Base-by-base conservation (phyloP, 2,113 vertebrate genomes). In the Xenus cinereus region DNA sequence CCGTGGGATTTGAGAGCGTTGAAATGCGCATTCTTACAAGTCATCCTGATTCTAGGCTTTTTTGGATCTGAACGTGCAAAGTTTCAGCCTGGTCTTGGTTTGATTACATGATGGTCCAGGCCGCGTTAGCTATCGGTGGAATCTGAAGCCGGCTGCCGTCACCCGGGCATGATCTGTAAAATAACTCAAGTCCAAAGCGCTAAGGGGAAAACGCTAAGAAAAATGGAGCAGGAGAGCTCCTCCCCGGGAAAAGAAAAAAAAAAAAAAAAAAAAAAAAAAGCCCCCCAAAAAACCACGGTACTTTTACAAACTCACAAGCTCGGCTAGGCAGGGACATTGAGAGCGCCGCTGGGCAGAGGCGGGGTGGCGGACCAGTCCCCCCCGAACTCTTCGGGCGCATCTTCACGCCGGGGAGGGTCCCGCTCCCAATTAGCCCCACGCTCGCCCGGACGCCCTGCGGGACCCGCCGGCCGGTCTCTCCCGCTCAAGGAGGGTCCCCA, bases 391-490 rank as follows among this genome's bases (percentile, higher is more conserved):
- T 19, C 14, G 3, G 72, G 60, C 6, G 6, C 33, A 23, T 39
- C 48, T 71, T 59, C 13, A 1, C 17, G 4, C 53, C 66, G 24
- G 2, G 56, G 19, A 14, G 26, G 22, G 48, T 64, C 43, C 67
- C 13, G 24, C 17, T 82, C 6, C 20, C 50, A 2, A 0, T 18
- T 1, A 30, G 35, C 59, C 37, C 20, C 26, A 7, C 48, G 57
- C 24, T 63, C 12, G 2, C n/a, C 4, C 10, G 12, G 27, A 21
- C 73, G 1, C 18, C 17, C 23, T 2, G 24, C 68, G n/a, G 57
- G 35, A 4, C 14, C 28, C 37, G 4, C 16, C 7, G 67, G 48
- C 45, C 45, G 30, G 1, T 53, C 35, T 46, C 28, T 43, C 43
- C 7, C 45, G 64, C 14, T 23, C 12, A 0, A 1, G 51, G 24